Evolutionary conservation across 2,888 invertebrate genomes (phyloP).

Genomic region (Hedya salicella): DNA sequence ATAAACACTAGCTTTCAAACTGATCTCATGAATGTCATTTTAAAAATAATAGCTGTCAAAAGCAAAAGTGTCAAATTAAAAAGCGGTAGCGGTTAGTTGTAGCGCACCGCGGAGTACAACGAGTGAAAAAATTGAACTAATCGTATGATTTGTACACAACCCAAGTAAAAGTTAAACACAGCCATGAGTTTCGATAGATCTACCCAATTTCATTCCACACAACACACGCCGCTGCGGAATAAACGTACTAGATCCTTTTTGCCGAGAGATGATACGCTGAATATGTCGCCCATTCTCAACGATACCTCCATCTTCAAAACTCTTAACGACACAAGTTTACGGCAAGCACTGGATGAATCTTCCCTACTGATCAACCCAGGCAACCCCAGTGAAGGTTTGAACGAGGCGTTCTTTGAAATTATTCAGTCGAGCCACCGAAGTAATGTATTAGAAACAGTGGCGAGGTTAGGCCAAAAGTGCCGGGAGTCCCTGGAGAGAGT

Average conservation of each 20-base stretch:
- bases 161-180: slow-evolving; percentile 29
- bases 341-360: slow-evolving; percentile 77
- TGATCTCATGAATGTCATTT: neutral
- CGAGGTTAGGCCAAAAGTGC: slow-evolving; percentile 87
- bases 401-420: slow-evolving; percentile 79
- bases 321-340: slow-evolving; percentile 76
- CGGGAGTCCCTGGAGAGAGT: slow-evolving; percentile 85
- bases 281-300: slow-evolving; percentile 76
- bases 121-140: neutral
- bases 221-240: slow-evolving; percentile 70
- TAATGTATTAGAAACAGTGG: slow-evolving; percentile 86
- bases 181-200: slow-evolving; percentile 68
- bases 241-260: slow-evolving; percentile 67
- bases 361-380: slow-evolving; percentile 66
- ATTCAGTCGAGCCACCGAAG: slow-evolving; percentile 74
- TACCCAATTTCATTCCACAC: slow-evolving; percentile 67
- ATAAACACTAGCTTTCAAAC: neutral
- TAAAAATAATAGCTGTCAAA: slow-evolving; percentile 22
- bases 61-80: slow-evolving; percentile 11
- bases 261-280: slow-evolving; percentile 74
- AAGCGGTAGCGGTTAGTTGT: neutral
- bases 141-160: slow-evolving; percentile 19
- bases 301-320: slow-evolving; percentile 79
- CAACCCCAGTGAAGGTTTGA: slow-evolving; percentile 67
- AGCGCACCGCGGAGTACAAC: neutral